These are phyloP conservation scores for Melipona bicolor DNA, from an alignment of 2,888 invertebrate genomes.

Conservation along the genomic window DNA sequence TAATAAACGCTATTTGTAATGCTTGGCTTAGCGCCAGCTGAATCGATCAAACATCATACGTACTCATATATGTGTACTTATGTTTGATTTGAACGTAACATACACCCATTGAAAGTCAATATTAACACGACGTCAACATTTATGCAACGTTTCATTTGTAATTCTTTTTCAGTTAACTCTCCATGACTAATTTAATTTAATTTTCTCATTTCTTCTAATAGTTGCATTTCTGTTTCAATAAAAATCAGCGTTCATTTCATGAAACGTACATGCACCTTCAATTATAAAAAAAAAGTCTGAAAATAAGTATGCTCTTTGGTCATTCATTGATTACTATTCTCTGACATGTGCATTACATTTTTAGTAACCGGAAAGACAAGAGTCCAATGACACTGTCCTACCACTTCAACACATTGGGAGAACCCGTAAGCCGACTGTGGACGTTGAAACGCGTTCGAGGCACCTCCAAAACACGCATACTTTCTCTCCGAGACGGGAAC, in stretches of 20 bases:
- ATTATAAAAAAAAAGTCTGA: not conserved
- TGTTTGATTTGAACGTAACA: not conserved
- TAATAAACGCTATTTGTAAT: too few relatives aligned
- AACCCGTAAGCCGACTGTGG: slow-evolving; percentile 6
- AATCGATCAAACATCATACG: slow-evolving; percentile 54
- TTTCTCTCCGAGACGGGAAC: slow-evolving; percentile 58
- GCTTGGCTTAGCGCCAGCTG: not conserved
- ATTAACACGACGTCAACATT: not conserved
- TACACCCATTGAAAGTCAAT: not conserved
- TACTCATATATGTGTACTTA: not conserved
- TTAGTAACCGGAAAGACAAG: slow-evolving; percentile 41
- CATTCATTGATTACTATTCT: not conserved
- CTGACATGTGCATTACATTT: slow-evolving; percentile 37
- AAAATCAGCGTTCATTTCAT: not conserved
- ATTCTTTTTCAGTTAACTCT: not conserved
- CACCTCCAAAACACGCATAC: slow-evolving; percentile 38
- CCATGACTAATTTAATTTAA: too few relatives aligned
- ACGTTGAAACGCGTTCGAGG: slow-evolving; percentile 21
- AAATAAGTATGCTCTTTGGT: not conserved
- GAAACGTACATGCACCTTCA: too few relatives aligned
- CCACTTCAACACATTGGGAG: not conserved
- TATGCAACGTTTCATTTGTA: not conserved
- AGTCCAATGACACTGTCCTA: slow-evolving; percentile 40
- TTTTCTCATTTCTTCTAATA: not conserved
- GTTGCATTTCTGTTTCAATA: not conserved